These are phyloP conservation scores for Lordiphosa fenestrarum DNA, from an alignment of 2,888 invertebrate species.

Conservation along the genomic window DNA sequence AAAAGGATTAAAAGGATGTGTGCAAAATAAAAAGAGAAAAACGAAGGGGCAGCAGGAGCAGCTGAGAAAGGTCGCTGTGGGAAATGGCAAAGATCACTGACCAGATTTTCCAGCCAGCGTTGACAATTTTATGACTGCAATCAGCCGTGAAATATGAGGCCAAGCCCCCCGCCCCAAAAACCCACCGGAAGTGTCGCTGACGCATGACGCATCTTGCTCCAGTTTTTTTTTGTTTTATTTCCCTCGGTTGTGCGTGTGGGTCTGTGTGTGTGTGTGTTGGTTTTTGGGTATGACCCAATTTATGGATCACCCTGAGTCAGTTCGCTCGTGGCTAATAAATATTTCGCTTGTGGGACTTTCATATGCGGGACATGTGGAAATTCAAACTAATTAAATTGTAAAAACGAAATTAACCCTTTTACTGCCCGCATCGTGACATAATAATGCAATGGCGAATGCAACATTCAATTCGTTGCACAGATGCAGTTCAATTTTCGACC, in stretches of 20 bases:
- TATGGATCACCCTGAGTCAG: slow-evolving; percentile 5
- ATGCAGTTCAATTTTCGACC: slow-evolving; percentile 3
- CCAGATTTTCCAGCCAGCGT: background rate
- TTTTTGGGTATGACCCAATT: slow-evolving; percentile 34
- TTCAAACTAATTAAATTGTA: slow-evolving; percentile 67
- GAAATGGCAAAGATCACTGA: no score
- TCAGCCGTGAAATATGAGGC: slow-evolving; percentile 63
- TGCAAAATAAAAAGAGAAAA: slow-evolving; percentile 15
- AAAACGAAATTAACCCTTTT: slow-evolving; percentile 56
- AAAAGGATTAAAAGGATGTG: slow-evolving; percentile 60
- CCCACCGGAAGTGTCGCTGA: slow-evolving; percentile 38
- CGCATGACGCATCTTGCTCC: slow-evolving; percentile 23
- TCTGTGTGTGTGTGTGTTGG: background rate
- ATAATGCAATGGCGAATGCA: slow-evolving; percentile 28
- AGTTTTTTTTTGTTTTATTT: background rate
- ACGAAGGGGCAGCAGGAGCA: slow-evolving; percentile 10
- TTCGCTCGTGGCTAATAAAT: slow-evolving; percentile 40
- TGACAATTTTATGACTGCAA: slow-evolving; percentile 25
- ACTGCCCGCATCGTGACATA: slow-evolving; percentile 38
- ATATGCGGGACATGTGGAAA: slow-evolving; percentile 70
- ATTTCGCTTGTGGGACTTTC: slow-evolving; percentile 7
- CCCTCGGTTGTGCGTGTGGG: background rate
- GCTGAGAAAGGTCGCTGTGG: background rate
- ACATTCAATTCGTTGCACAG: slow-evolving; percentile 24
- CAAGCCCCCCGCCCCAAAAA: background rate